These are phyloP conservation scores for Panagrolaimus sp. DNA, from an alignment of 1,140 invertebrate species.

Conservation along the genomic window DNA sequence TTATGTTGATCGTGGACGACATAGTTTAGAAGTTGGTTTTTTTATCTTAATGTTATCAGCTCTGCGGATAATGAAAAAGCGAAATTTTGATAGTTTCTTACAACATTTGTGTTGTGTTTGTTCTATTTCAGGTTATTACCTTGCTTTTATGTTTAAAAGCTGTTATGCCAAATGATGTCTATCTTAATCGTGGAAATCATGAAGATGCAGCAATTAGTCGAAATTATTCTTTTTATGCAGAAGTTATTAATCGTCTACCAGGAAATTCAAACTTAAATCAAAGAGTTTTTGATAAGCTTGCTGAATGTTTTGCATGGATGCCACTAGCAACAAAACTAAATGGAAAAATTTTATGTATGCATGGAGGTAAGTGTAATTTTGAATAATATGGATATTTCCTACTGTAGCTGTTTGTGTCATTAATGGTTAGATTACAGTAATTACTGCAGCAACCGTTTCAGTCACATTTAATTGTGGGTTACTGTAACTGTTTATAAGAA, in stretches of 20 bases:
- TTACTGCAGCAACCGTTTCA: too few relatives aligned
- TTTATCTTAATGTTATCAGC: neutral
- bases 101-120: too few relatives aligned
- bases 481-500: too few relatives aligned
- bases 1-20: conserved; percentile 29
- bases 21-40: conserved; percentile 17
- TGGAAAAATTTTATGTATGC: neutral
- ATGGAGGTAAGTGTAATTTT: neutral
- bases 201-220: conserved; percentile 21
- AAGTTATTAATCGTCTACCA: conserved; percentile 18
- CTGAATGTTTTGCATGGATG: conserved; percentile 11
- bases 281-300: conserved; percentile 20
- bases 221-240: conserved; percentile 21
- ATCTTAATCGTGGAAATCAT: conserved; percentile 21
- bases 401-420: too few relatives aligned
- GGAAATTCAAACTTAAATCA: conserved; percentile 12
- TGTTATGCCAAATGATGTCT: conserved; percentile 23
- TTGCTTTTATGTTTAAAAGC: conserved; percentile 21
- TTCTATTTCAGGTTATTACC: conserved; percentile 15
- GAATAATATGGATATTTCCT: too few relatives aligned
- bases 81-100: too few relatives aligned
- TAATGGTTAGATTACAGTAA: too few relatives aligned
- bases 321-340: neutral
- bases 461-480: too few relatives aligned
- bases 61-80: too few relatives aligned